These are phyloP conservation scores for Procambarus clarkii DNA, from an alignment of 1,140 invertebrate genomes.

Conservation along the genomic window DNA sequence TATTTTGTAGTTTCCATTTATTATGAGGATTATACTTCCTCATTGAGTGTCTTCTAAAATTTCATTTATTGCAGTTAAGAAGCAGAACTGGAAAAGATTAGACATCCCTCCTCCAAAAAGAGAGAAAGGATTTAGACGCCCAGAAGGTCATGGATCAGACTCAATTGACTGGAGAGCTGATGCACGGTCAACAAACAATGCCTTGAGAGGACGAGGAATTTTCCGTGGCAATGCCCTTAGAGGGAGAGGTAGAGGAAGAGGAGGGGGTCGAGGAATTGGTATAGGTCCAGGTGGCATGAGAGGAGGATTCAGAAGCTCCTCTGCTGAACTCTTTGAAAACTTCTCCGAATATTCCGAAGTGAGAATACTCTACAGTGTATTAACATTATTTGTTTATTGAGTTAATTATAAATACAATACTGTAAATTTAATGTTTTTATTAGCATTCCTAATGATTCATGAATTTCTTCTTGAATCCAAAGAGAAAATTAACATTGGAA, in stretches of 20 bases:
- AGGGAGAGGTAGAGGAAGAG: constrained; percentile 64
- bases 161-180: constrained; percentile 73
- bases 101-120: constrained; percentile 78
- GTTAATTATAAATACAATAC: background rate
- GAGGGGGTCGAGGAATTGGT: constrained; percentile 73
- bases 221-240: constrained; percentile 54
- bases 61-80: constrained; percentile 77
- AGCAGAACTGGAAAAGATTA: constrained; percentile 86
- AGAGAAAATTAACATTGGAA: no score
- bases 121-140: constrained; percentile 75
- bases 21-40: background rate
- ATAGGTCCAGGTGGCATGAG: constrained; percentile 25
- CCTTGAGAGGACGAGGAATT: constrained; percentile 72
- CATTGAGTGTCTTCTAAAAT: background rate
- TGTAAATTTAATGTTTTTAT: no score
- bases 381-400: background rate
- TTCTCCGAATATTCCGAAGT: constrained; percentile 60
- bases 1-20: background rate
- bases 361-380: background rate
- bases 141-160: constrained; percentile 73
- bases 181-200: constrained; percentile 70
- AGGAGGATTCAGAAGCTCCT: constrained; percentile 52
- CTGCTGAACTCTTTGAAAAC: constrained; percentile 59
- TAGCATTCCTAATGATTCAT: no score
- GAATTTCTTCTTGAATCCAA: no score